Percentiles rank a stretch among this genome's conserved stretches.
Conservation (phyloP, 1,140 invertebrate genomes). For the Orussus abietinus region DNA sequence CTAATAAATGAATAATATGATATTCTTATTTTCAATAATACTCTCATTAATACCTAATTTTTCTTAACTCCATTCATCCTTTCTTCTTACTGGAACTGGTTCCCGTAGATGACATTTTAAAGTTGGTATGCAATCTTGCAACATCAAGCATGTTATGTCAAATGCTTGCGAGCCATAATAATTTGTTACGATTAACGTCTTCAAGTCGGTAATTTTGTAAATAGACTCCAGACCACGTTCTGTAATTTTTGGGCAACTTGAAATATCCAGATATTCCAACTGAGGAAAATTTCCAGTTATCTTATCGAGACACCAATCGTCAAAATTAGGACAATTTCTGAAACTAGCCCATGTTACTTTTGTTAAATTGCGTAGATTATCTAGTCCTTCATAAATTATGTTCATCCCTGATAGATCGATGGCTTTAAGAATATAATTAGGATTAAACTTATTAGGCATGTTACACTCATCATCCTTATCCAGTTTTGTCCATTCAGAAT, state of each 20-base stretch:
- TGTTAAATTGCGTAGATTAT: conserved; percentile 61
- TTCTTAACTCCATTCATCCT: too few species aligned
- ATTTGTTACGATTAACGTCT: conserved; percentile 55
- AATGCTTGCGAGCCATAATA: conserved; percentile 33
- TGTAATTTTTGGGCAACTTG: conserved; percentile 63
- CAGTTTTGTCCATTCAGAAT: conserved; percentile 58
- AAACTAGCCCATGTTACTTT: conserved; percentile 65
- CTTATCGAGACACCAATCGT: conserved; percentile 75
- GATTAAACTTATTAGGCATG: conserved; percentile 58
- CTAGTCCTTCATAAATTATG: conserved; percentile 69
- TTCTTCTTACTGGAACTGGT: conserved; percentile 15
- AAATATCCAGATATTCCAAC: conserved; percentile 72
- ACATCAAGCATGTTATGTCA: conserved; percentile 58
- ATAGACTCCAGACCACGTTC: conserved; percentile 63
- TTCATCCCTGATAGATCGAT: conserved; percentile 63
- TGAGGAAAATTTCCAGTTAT: conserved; percentile 58
- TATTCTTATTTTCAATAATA: too few species aligned
- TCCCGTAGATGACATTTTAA: conserved; percentile 25
- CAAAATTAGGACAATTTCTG: conserved; percentile 59
- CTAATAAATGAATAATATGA: too few species aligned
- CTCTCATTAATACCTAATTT: too few species aligned
- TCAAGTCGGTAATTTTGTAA: conserved; percentile 58
- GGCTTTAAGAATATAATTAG: conserved; percentile 59
- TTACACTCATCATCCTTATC: conserved; percentile 48
- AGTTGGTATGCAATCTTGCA: conserved; percentile 53